Conservation (phyloP, 2,888 invertebrate species). For the Petrolisthes manimaculis region DNA sequence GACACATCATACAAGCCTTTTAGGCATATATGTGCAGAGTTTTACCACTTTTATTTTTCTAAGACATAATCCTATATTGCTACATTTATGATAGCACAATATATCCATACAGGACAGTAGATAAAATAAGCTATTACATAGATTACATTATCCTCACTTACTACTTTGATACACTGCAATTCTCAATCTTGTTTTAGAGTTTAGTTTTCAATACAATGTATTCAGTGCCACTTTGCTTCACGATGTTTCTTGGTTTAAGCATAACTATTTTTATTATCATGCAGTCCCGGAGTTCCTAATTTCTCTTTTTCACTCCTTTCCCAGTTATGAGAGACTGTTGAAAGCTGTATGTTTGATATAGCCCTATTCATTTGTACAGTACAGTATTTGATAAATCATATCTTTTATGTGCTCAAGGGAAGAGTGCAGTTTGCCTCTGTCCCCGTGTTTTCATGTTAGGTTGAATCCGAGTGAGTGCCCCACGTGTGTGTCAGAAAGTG, state of each 20-base stretch:
- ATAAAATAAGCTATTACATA: neutral
- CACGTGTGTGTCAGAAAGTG: slow-evolving; percentile 14
- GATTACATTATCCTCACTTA: neutral
- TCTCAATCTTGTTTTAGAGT: slow-evolving; percentile 7
- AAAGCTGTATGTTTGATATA: slow-evolving; percentile 30
- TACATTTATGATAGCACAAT: slow-evolving; percentile 31
- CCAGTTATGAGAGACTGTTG: slow-evolving; percentile 20
- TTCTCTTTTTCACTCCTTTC: slow-evolving; percentile 27
- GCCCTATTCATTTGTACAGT: slow-evolving; percentile 26
- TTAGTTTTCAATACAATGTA: slow-evolving; percentile 6
- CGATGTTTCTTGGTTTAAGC: neutral
- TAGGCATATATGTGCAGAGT: slow-evolving; percentile 36
- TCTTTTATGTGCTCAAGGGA: slow-evolving; percentile 57
- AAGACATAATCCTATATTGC: slow-evolving; percentile 27
- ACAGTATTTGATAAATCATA: slow-evolving; percentile 26
- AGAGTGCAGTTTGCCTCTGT: slow-evolving; percentile 32
- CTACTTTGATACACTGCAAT: slow-evolving; percentile 1
- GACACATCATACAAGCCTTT: slow-evolving; percentile 26
- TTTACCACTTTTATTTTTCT: slow-evolving; percentile 20
- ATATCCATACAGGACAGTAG: slow-evolving; percentile 23
- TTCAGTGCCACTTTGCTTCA: slow-evolving; percentile 8
- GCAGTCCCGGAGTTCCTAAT: slow-evolving; percentile 56
- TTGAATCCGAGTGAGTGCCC: slow-evolving; percentile 21
- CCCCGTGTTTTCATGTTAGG: slow-evolving; percentile 34
- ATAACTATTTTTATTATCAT: slow-evolving; percentile 8